Conservation (phyloP, 2,113 vertebrate genomes). For the Pelvicachromis taeniatus region DNA sequence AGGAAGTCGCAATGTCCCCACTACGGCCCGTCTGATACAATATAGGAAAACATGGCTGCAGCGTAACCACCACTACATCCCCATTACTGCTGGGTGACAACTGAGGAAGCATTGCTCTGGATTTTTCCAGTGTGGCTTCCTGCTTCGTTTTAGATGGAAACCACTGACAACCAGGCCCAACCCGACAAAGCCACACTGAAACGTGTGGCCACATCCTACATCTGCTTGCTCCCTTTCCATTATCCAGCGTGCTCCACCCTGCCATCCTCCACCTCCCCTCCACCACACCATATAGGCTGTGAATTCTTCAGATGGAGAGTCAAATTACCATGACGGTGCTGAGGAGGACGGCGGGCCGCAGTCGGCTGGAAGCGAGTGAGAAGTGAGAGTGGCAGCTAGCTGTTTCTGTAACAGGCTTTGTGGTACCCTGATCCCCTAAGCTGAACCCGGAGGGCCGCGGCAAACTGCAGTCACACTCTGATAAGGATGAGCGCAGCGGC, state of each 20-base stretch:
- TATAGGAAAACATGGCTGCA: constrained; percentile 10
- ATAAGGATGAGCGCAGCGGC: constrained; percentile 8
- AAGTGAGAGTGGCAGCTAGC: constrained; percentile 36
- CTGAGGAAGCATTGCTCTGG: constrained; percentile 28
- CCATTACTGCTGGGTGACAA: constrained; percentile 19
- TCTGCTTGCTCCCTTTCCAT: constrained; percentile 38
- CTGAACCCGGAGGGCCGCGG: constrained; percentile 15
- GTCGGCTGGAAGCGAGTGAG: neutral
- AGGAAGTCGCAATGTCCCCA: constrained; percentile 2
- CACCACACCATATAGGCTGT: constrained; percentile 37
- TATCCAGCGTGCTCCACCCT: constrained; percentile 45
- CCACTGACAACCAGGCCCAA: constrained; percentile 56
- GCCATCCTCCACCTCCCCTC: constrained; percentile 42
- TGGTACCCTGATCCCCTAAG: constrained; percentile 33
- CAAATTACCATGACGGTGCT: constrained; percentile 43
- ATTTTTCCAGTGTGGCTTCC: constrained; percentile 51
- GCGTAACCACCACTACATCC: constrained; percentile 21
- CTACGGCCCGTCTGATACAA: constrained; percentile 8
- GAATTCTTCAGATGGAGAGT: constrained; percentile 39
- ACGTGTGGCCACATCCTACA: constrained; percentile 49
- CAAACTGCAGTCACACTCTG: constrained; percentile 24
- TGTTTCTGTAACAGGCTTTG: constrained; percentile 47
- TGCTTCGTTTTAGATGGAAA: constrained; percentile 51
- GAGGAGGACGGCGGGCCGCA: neutral
- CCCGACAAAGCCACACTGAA: constrained; percentile 29